phyloP scores from a whole-genome alignment of 2,113 vertebrate genomes.

The Cepphus grylle region DNA sequence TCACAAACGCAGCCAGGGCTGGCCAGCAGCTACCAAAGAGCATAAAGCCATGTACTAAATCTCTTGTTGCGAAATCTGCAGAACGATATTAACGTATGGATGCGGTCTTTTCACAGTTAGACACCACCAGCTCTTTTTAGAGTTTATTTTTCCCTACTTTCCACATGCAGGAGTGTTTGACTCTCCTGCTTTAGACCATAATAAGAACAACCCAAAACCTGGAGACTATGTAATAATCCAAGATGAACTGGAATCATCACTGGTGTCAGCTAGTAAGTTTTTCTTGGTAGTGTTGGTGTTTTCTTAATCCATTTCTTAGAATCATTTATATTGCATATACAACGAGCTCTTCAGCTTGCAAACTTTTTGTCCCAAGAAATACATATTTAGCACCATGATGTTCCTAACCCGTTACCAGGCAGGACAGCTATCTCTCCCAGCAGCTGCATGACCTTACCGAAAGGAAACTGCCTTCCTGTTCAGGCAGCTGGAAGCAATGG shows the following conservation, averaged over 20 bases:
- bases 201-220: not conserved
- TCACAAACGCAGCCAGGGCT: not conserved
- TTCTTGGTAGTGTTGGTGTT: not conserved
- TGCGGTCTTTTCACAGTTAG: fast-evolving
- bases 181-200: not conserved
- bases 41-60: not conserved
- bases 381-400: not conserved
- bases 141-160: not conserved
- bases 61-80: not conserved
- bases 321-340: not conserved
- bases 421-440: not conserved
- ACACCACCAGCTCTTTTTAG: not conserved
- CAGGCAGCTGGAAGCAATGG: not conserved
- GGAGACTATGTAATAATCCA: not conserved
- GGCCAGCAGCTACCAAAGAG: not conserved
- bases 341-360: not conserved
- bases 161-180: not conserved
- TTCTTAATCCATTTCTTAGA: not conserved
- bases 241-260: not conserved
- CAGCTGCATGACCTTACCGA: not conserved
- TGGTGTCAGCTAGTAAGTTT: not conserved
- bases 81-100: not conserved
- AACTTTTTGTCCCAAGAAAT: not conserved
- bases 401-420: not conserved
- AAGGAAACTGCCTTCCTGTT: not conserved